Percentiles rank a stretch among this genome's conserved stretches.
These are phyloP conservation scores for Antheraea assamensis DNA, from an alignment of 2,888 invertebrate species.

Conservation along the genomic window DNA sequence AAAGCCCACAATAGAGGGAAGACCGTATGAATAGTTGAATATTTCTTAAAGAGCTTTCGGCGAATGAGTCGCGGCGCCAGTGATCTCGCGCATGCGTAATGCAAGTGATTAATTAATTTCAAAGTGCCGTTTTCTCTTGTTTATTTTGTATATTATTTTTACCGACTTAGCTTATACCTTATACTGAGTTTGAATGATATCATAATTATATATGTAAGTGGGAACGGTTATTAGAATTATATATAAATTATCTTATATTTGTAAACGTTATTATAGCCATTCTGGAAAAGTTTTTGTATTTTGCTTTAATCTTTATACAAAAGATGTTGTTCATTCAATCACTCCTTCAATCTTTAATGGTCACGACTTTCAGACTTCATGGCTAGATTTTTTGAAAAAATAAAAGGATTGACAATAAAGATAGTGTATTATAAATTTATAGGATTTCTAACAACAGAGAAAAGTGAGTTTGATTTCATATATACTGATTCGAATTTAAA, in stretches of 20 bases:
- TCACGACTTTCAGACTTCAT: no score
- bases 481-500: neutral
- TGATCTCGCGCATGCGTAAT: slow-evolving; percentile 50
- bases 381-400: no score
- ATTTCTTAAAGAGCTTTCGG: slow-evolving; percentile 11
- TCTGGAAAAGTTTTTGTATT: no score
- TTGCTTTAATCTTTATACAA: no score
- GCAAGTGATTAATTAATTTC: slow-evolving; percentile 53
- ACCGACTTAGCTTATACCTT: neutral
- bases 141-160: neutral
- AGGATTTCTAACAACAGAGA: no score
- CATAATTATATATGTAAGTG: neutral
- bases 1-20: slow-evolving; percentile 57
- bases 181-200: neutral
- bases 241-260: no score
- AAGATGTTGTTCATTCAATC: neutral
- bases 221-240: no score
- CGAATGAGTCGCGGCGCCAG: slow-evolving; percentile 49
- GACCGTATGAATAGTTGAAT: slow-evolving; percentile 10
- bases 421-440: no score
- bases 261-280: no score
- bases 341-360: no score
- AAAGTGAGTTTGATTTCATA: neutral
- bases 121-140: slow-evolving; percentile 1
- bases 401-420: no score